A percentile compares a stretch with the other conserved stretches of the same genome.
Evolutionary conservation across 2,797 vertebrate genomes (phyloP).

Genomic region (Glossophaga mutica): DNA sequence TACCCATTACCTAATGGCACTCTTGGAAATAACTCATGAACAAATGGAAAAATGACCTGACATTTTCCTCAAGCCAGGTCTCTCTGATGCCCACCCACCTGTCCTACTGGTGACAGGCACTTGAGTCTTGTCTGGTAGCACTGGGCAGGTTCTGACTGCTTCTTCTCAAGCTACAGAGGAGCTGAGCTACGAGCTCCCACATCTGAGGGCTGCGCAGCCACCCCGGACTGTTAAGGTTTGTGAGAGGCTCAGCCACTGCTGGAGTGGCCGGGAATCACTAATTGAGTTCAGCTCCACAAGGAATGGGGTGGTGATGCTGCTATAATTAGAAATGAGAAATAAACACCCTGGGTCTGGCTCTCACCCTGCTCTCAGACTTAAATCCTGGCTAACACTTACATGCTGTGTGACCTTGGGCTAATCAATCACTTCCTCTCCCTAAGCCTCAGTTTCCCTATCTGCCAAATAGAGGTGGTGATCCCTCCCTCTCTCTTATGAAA

Average conservation of each 20-base stretch:
- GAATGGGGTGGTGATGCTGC: neutral
- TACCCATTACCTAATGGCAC: neutral
- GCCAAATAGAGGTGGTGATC: neutral
- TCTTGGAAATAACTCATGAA: neutral
- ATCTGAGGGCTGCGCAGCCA: neutral
- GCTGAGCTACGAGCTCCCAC: neutral
- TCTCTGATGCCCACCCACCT: neutral
- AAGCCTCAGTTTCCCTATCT: neutral
- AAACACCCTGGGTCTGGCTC: neutral
- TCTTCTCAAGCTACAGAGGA: neutral
- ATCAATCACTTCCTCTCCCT: neutral
- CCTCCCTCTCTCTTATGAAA: neutral
- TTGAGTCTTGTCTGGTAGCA: neutral
- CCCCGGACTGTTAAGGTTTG: accelerated
- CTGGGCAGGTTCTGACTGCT: neutral
- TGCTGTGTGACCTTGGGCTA: neutral
- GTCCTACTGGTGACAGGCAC: neutral
- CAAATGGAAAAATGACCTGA: neutral
- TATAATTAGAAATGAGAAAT: neutral
- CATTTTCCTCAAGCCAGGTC: neutral
- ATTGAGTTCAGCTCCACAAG: neutral
- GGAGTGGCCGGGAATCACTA: neutral
- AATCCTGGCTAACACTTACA: neutral
- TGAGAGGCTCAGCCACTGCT: neutral
- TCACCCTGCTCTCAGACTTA: neutral